Evolutionary conservation across 2,797 vertebrate genomes (phyloP), one percentile per base, ranked within the genome.

Genomic region (Sebastes matsubarae): DNA sequence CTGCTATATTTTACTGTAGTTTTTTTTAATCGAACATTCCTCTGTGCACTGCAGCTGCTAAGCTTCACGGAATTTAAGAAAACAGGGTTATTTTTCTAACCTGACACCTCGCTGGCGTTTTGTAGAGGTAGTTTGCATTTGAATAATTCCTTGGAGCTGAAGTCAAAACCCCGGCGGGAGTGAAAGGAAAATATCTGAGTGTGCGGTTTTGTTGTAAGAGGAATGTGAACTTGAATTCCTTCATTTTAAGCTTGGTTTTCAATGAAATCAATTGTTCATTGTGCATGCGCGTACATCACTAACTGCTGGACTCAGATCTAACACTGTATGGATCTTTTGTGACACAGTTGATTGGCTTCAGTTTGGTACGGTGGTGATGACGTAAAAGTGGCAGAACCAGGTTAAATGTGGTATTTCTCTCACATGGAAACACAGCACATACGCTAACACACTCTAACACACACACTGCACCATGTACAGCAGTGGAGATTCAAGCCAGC

Each of bases 71-170:
- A 54, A 78, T 68, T 52, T 59, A 88, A 83, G 72, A 85, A 76
- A 81, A 74, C 68, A 36, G 7, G 22, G 63, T 60, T 89, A 70
- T 87, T 91, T 87, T 72, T 83, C 63, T 68, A 81, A 69, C 81
- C 85, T 72, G 74, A 88, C 90, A 90, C 87, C 76, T 89, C 24
- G n/a, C 81, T 87, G 87, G 80, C 69, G 16, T 84, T 88, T 93
- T 81, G 75, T 58, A 67, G 80, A 63, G 6, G 29, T 77, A 34
- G 57, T 89, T 92, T 80, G 68, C 66, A 72, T 90, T 66, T 88
- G 68, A 81, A 86, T 84, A 61, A 75, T 75, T 68, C 63, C 68
- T 64, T 68, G 29, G 72, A 88, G 75, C 84, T 46, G 42, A 66
- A 66, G 61, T 18, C 1, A 1, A 88, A 79, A 69, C 67, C 55